Evolutionary conservation across 1,140 invertebrate species (phyloP).

Genomic region (Drosophila littoralis): DNA sequence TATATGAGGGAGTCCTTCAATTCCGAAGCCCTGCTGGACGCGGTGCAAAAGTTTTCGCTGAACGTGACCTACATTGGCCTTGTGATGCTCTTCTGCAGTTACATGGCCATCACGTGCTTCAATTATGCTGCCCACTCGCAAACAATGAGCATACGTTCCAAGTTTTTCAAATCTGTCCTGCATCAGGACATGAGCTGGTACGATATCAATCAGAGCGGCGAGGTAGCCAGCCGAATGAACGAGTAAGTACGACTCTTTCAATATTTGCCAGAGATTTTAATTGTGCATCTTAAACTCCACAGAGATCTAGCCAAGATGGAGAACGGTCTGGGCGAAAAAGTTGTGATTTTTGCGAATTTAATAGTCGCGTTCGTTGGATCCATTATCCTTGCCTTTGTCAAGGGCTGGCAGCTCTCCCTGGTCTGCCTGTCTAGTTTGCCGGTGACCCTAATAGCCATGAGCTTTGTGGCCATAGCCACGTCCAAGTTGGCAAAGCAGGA

Average conservation of each 20-base stretch:
- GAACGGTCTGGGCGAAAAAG: slow-evolving; percentile 95
- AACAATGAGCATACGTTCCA: slow-evolving; percentile 85
- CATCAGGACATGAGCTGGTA: slow-evolving; percentile 94
- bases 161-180: slow-evolving; percentile 87
- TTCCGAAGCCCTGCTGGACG: slow-evolving; percentile 74
- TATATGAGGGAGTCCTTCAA: slow-evolving; percentile 22
- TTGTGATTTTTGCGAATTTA: slow-evolving; percentile 91
- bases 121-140: slow-evolving; percentile 89
- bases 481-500: slow-evolving; percentile 87
- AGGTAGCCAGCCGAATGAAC: slow-evolving; percentile 92
- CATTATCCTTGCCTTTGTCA: slow-evolving; percentile 89
- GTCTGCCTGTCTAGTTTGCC: slow-evolving; percentile 92
- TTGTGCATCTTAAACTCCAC: not conserved
- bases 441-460: slow-evolving; percentile 87
- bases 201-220: slow-evolving; percentile 91
- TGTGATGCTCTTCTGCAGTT: slow-evolving; percentile 87
- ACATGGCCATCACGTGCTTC: slow-evolving; percentile 87
- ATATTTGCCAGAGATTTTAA: not conserved
- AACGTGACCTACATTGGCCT: slow-evolving; percentile 87
- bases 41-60: slow-evolving; percentile 86
- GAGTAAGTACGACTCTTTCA: slow-evolving; percentile 87
- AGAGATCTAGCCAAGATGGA: slow-evolving; percentile 95
- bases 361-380: slow-evolving; percentile 89
- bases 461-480: slow-evolving; percentile 86
- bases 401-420: slow-evolving; percentile 93